A percentile compares a stretch with the other conserved stretches of the same genome.
Conservation (phyloP, 2,113 vertebrate species). For the Melierax canorus region DNA sequence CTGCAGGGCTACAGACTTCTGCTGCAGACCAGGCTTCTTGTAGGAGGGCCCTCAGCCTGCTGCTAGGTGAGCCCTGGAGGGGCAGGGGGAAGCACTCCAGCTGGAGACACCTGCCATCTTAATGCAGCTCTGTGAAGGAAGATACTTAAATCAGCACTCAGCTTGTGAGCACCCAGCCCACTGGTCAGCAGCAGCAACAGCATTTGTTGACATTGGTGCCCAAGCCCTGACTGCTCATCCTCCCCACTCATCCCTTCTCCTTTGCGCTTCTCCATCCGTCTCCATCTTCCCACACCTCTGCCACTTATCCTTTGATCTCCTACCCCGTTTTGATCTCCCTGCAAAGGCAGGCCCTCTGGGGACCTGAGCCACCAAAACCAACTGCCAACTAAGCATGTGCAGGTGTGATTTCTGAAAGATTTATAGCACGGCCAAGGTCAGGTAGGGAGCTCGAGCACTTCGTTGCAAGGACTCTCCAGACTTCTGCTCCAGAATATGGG, state of each 20-base stretch:
- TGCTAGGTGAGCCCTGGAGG: rapidly evolving
- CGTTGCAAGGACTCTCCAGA: neutral
- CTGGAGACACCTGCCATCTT: neutral
- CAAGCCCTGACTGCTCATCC: neutral
- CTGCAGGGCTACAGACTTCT: neutral
- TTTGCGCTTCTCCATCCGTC: rapidly evolving
- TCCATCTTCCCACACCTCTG: neutral
- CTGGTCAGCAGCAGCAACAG: rapidly evolving
- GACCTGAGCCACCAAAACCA: neutral
- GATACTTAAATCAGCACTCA: neutral
- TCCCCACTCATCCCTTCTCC: neutral
- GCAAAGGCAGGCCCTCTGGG: neutral
- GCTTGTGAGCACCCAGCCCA: neutral
- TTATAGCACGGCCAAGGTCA: neutral
- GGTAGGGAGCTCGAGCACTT: neutral
- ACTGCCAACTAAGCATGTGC: neutral
- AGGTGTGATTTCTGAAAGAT: neutral
- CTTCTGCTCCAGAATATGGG: neutral
- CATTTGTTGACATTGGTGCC: neutral
- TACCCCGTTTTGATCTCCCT: neutral
- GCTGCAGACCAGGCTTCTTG: neutral
- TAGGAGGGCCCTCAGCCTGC: neutral
- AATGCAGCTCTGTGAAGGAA: neutral
- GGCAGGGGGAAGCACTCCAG: rapidly evolving
- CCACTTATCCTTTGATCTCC: neutral